Conservation (phyloP, 2,888 invertebrate species). For the Leucozona laternaria region DNA sequence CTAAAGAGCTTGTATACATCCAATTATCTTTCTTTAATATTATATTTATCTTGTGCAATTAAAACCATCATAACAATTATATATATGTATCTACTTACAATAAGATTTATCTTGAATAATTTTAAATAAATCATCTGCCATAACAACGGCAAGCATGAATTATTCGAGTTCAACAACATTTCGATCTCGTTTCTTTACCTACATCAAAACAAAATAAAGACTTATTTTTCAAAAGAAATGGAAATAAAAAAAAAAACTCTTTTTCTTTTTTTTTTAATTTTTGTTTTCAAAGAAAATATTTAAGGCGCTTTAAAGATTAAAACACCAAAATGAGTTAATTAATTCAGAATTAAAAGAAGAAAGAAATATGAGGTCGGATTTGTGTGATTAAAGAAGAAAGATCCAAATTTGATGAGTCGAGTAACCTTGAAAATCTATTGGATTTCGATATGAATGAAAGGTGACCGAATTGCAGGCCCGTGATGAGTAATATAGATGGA, state of each 20-base stretch:
- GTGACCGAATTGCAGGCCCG: neutral
- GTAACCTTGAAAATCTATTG: slow-evolving; percentile 22
- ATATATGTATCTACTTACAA: too few relatives aligned
- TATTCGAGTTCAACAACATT: slow-evolving; percentile 23
- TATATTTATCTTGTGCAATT: slow-evolving; percentile 13
- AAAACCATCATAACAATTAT: slow-evolving; percentile 7
- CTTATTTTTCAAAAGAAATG: neutral
- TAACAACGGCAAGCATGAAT: neutral
- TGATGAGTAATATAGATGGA: too few relatives aligned
- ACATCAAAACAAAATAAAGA: neutral
- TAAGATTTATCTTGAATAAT: slow-evolving; percentile 3
- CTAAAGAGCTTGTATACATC: neutral
- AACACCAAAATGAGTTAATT: slow-evolving; percentile 21
- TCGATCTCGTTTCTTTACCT: slow-evolving; percentile 4
- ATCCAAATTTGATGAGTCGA: slow-evolving; percentile 3
- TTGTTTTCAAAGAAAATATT: neutral
- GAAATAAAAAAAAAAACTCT: neutral
- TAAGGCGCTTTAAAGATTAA: slow-evolving; percentile 35
- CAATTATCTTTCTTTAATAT: slow-evolving; percentile 2
- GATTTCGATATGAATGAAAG: neutral
- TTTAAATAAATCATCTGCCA: slow-evolving; percentile 3
- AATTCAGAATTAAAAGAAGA: slow-evolving; percentile 12
- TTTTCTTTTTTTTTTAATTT: neutral
- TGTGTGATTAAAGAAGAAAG: neutral
- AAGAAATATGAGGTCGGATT: slow-evolving; percentile 12